Percentiles rank a stretch among this genome's conserved stretches.
Evolutionary conservation across 2,888 invertebrate species (phyloP).

Genomic region (Hydroisotoma schaefferi): DNA sequence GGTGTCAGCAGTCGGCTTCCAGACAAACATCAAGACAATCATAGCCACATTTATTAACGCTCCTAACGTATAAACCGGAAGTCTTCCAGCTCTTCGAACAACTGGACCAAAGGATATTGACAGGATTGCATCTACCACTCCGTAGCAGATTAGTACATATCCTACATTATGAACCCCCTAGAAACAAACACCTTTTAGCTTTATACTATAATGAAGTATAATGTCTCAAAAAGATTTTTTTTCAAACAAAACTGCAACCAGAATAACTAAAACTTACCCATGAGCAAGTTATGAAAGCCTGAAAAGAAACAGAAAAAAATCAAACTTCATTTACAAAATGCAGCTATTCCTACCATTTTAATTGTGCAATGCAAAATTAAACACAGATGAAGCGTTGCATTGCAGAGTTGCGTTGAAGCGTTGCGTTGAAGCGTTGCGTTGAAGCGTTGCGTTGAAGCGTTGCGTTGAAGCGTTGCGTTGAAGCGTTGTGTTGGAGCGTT

Average conservation of each 20-base stretch:
- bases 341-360: too few species aligned
- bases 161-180: constrained; percentile 89
- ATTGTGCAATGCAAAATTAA: too few species aligned
- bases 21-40: constrained; percentile 74
- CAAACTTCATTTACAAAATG: neutral
- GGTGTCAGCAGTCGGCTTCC: constrained; percentile 79
- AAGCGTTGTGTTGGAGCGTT: too few species aligned
- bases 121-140: constrained; percentile 86
- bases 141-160: constrained; percentile 96
- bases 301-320: constrained; percentile 11
- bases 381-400: too few species aligned
- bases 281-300: constrained; percentile 29
- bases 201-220: neutral
- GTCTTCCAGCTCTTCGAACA: constrained; percentile 86
- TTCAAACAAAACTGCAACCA: neutral
- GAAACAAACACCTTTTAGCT: constrained; percentile 61
- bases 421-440: too few species aligned
- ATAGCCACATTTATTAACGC: constrained; percentile 72
- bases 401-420: too few species aligned
- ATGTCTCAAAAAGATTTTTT: neutral
- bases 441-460: too few species aligned
- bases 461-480: too few species aligned
- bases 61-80: constrained; percentile 73
- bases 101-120: constrained; percentile 86
- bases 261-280: constrained; percentile 16